These are phyloP conservation scores for Plebejus argus DNA, from an alignment of 2,888 invertebrate genomes.

Conservation along the genomic window DNA sequence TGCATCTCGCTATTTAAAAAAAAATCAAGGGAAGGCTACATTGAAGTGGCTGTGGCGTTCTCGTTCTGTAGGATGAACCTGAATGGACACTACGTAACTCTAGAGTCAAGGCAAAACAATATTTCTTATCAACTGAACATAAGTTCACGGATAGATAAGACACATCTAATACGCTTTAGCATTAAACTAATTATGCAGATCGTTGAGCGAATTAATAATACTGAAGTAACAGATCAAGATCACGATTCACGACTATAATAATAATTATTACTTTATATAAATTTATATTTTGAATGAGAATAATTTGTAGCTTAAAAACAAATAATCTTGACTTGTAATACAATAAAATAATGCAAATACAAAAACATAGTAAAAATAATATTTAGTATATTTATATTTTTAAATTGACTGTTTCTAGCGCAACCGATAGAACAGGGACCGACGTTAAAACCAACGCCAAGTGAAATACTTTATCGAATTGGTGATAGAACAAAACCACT, in stretches of 20 bases:
- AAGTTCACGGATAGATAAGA: neutral
- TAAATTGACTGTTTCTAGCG: neutral
- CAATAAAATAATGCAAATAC: too few relatives aligned
- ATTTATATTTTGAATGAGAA: too few relatives aligned
- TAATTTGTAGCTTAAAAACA: too few relatives aligned
- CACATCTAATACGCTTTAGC: neutral
- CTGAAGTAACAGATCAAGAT: neutral
- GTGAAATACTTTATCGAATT: constrained; percentile 55
- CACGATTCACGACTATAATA: too few relatives aligned
- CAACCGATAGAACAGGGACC: constrained; percentile 19
- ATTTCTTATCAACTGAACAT: constrained; percentile 1
- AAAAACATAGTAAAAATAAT: neutral
- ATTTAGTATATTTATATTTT: neutral
- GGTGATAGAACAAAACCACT: constrained; percentile 44
- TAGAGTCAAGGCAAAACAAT: neutral
- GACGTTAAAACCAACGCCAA: constrained; percentile 36
- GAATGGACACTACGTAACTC: neutral
- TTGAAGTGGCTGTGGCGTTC: neutral
- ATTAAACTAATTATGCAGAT: neutral
- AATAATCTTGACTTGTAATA: too few relatives aligned
- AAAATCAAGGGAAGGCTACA: too few relatives aligned
- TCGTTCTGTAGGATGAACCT: neutral
- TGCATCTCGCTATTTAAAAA: too few relatives aligned
- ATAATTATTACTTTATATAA: too few relatives aligned
- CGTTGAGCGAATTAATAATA: neutral